Evolutionary conservation across 2,113 vertebrate species (phyloP).

Genomic region (Sorex araneus): DNA sequence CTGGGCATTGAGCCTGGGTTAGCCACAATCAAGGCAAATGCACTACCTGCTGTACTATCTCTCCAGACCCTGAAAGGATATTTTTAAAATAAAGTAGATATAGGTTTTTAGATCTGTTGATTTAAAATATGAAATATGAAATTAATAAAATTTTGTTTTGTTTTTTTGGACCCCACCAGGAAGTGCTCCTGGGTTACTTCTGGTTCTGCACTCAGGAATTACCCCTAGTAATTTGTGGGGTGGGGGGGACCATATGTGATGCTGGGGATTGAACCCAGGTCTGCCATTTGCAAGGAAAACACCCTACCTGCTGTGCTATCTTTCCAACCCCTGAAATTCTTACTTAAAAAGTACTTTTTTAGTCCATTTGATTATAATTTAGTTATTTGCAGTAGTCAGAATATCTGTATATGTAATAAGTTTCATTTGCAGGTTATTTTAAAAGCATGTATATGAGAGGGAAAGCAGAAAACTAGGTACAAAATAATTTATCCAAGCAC

Average conservation of each 20-base stretch:
- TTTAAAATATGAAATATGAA: conserved; percentile 11
- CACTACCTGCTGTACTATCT: too few relatives aligned
- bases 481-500: conserved; percentile 63
- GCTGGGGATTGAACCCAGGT: too few relatives aligned
- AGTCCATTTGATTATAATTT: conserved; percentile 23
- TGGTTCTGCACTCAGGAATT: too few relatives aligned
- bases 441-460: background rate
- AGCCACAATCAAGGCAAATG: too few relatives aligned
- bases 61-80: too few relatives aligned
- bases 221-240: too few relatives aligned
- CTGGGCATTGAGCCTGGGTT: too few relatives aligned
- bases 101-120: conserved; percentile 50
- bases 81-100: conserved; percentile 19
- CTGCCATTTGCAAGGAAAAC: too few relatives aligned
- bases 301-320: too few relatives aligned
- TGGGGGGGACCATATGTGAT: too few relatives aligned
- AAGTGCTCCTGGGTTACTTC: too few relatives aligned
- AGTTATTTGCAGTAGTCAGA: background rate
- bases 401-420: background rate
- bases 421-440: background rate
- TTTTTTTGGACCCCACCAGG: too few relatives aligned
- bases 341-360: conserved; percentile 20
- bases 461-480: conserved; percentile 38
- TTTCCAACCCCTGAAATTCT: background rate
- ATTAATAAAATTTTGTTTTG: background rate